Evolutionary conservation across 2,888 invertebrate species (phyloP), one percentile per base, ranked within the genome.

Genomic region (Metallyticus violacea): DNA sequence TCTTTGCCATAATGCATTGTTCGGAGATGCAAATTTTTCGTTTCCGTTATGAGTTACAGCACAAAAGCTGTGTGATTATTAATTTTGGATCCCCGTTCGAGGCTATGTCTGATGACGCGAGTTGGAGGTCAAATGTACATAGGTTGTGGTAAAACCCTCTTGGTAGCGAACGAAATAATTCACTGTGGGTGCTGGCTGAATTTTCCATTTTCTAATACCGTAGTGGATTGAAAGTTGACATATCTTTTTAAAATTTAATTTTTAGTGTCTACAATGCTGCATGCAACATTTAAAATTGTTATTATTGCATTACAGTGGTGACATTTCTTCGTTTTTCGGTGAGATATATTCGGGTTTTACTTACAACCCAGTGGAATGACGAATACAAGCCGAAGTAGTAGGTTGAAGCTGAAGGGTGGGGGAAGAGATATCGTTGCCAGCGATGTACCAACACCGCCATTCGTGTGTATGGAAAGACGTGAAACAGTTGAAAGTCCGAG

Each of bases 111-210:
- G 1, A 62, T 22, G 9, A 3, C 7, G 3, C n/a, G n/a, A n/a
- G n/a, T 81, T 85, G 28, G 82, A 86, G 86, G 86, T 86, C 86
- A 86, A 27, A 78, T 79, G 81, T 26, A 86, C 78, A 82, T 82
- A 78, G 62, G 78, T 82, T 77, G 40, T 40, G 7, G 2, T 26
- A 77, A 86, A 86, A 83, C 78, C 81, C 40, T 82, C 30, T 26
- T 2, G 7, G 6, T 15, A 26, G 15, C 7, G 78, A 86, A 86
- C 86, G 86, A 28, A 82, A 29, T n/a, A 1, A 6, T 26, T 9
- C 9, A 6, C 1, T 29, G 15, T 15, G 15, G 15, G 22, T 62
- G 40, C n/a, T 26, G 7, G 2, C n/a, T 26, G 3, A 9, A 15
- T 62, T 62, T 7, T n/a, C 30, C 7, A 15, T 15, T 4, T 62